These are phyloP conservation scores for Acrocephalus arundinaceus DNA, from an alignment of 2,113 vertebrate genomes.

Conservation along the genomic window DNA sequence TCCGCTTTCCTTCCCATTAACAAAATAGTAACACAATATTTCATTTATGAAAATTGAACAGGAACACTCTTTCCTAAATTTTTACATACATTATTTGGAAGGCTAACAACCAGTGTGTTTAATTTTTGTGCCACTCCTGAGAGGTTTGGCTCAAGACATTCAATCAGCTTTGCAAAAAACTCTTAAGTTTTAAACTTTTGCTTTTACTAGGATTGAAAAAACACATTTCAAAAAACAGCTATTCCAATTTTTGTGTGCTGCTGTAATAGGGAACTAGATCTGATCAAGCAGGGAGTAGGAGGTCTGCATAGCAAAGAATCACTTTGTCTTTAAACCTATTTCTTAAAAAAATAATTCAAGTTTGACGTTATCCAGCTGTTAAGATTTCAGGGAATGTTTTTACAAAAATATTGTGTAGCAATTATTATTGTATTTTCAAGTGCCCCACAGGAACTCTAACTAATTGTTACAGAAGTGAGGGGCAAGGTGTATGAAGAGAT, in stretches of 20 bases:
- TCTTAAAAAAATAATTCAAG: background rate
- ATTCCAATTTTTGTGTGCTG: background rate
- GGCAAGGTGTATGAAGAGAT: background rate
- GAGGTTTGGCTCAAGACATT: background rate
- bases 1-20: background rate
- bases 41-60: background rate
- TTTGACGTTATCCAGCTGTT: background rate
- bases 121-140: background rate
- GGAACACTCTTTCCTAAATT: background rate
- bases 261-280: background rate
- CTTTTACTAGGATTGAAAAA: background rate
- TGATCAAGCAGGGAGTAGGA: background rate
- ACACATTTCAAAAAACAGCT: background rate
- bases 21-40: background rate
- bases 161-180: background rate
- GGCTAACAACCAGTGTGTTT: background rate
- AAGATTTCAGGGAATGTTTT: background rate
- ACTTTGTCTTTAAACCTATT: background rate
- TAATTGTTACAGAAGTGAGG: background rate
- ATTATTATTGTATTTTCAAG: background rate
- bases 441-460: background rate
- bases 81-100: background rate
- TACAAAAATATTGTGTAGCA: background rate
- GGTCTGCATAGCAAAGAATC: background rate
- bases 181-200: background rate